Conservation (phyloP, 1,140 invertebrate species). For the Coenobita brevimanus region DNA sequence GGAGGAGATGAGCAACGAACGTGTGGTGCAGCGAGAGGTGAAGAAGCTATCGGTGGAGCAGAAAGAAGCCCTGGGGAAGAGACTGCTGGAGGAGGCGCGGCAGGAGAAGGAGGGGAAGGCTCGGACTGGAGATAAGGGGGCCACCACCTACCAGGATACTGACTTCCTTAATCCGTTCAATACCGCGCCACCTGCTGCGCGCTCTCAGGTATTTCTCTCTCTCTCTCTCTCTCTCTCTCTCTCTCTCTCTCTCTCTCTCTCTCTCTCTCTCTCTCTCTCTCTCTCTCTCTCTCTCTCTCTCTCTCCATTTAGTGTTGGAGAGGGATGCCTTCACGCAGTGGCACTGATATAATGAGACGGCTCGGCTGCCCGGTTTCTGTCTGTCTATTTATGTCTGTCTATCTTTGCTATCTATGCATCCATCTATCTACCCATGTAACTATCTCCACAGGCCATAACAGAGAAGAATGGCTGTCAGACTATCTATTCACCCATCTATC, state of each 20-base stretch:
- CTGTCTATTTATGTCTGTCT: too few species aligned
- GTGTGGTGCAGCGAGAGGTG: constrained; percentile 41
- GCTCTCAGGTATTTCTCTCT: not conserved
- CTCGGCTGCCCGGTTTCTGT: too few species aligned
- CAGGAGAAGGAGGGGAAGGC: not conserved
- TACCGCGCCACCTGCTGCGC: constrained; percentile 33
- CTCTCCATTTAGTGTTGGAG: too few species aligned
- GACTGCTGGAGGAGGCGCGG: constrained; percentile 42
- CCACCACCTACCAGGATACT: constrained; percentile 34
- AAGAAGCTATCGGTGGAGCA: constrained; percentile 44
- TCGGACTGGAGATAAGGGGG: not conserved
- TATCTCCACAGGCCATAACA: too few species aligned
- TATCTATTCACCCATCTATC: too few species aligned
- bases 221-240: constrained; percentile 22
- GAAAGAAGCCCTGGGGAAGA: constrained; percentile 43
- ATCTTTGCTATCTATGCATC: too few species aligned
- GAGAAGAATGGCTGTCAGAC: too few species aligned
- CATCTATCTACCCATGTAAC: too few species aligned
- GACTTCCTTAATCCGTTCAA: constrained; percentile 67
- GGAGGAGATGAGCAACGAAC: constrained; percentile 48
- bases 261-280: constrained; percentile 25
- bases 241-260: constrained; percentile 25
- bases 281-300: constrained; percentile 8
- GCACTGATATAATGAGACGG: too few species aligned
- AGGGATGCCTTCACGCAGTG: too few species aligned